Percentiles rank a stretch among this genome's conserved stretches.
These are phyloP conservation scores for Wiebesia pumilae DNA, from an alignment of 1,140 invertebrate genomes.

Conservation along the genomic window DNA sequence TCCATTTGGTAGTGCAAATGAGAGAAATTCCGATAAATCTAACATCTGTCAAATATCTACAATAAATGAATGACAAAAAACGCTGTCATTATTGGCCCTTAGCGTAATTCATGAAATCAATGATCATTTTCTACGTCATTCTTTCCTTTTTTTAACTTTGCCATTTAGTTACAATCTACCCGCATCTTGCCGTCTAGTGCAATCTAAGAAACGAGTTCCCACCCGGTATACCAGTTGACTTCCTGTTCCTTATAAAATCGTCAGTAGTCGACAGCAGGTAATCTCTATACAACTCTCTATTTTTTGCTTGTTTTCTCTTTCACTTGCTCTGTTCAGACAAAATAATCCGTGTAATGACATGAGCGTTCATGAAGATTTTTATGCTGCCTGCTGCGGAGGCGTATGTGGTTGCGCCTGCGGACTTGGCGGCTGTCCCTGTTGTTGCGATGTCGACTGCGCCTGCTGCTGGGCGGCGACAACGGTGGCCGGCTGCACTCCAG, in stretches of 20 bases:
- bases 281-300: slow-evolving; percentile 43
- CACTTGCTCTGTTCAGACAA: slow-evolving; percentile 46
- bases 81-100: slow-evolving; percentile 45
- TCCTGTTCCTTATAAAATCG: slow-evolving; percentile 2
- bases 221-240: slow-evolving; percentile 35
- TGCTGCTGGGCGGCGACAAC: slow-evolving; percentile 39
- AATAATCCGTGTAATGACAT: slow-evolving; percentile 24
- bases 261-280: slow-evolving; percentile 6
- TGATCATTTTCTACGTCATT: slow-evolving; percentile 40
- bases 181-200: slow-evolving; percentile 26
- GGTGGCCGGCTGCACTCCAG: neutral
- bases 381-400: slow-evolving; percentile 69
- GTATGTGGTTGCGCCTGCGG: slow-evolving; percentile 63
- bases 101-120: slow-evolving; percentile 41
- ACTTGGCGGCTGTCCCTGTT: slow-evolving; percentile 47
- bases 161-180: slow-evolving; percentile 52
- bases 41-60: slow-evolving; percentile 54
- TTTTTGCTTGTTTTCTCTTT: slow-evolving; percentile 32
- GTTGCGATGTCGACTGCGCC: slow-evolving; percentile 10
- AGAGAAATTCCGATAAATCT: slow-evolving; percentile 46
- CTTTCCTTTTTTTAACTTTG: slow-evolving; percentile 15
- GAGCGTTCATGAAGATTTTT: slow-evolving; percentile 54
- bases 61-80: slow-evolving; percentile 54
- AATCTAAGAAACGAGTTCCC: slow-evolving; percentile 44
- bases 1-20: slow-evolving; percentile 46